Evolutionary conservation across 2,113 vertebrate species (phyloP).

Genomic region (Phalacrocorax carbo): DNA sequence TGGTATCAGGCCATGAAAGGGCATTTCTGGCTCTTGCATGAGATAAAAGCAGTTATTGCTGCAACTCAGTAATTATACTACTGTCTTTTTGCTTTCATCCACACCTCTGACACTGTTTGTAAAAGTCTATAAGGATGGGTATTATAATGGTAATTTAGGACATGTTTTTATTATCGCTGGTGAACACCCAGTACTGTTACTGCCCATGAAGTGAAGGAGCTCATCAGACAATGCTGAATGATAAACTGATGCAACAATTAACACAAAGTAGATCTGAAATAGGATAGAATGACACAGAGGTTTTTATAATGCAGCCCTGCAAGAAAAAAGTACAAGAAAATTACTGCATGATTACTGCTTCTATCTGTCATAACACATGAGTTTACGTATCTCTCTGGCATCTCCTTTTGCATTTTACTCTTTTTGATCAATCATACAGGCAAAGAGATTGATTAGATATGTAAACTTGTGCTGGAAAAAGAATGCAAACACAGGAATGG

Average conservation of each 20-base stretch:
- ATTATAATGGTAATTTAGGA: background rate
- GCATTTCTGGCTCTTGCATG: background rate
- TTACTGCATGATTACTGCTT: background rate
- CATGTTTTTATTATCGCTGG: background rate
- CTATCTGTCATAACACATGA: background rate
- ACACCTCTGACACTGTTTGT: background rate
- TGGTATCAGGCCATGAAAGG: background rate
- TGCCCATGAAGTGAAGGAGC: background rate
- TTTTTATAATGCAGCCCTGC: background rate
- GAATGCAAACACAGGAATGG: background rate
- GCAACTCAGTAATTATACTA: background rate
- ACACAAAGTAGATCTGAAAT: background rate
- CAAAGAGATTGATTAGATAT: slow-evolving; percentile 10
- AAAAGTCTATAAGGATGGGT: background rate
- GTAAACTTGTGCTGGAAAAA: background rate
- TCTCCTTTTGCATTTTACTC: background rate
- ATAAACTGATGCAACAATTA: background rate
- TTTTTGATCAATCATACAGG: background rate
- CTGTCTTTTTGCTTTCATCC: background rate
- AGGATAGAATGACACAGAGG: no score
- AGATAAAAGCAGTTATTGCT: background rate
- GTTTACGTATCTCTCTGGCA: background rate
- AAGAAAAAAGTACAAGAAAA: background rate
- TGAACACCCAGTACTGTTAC: background rate
- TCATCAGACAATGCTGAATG: background rate